Conservation (phyloP, 1,140 invertebrate genomes). For the Lasioglossum baleicum region DNA sequence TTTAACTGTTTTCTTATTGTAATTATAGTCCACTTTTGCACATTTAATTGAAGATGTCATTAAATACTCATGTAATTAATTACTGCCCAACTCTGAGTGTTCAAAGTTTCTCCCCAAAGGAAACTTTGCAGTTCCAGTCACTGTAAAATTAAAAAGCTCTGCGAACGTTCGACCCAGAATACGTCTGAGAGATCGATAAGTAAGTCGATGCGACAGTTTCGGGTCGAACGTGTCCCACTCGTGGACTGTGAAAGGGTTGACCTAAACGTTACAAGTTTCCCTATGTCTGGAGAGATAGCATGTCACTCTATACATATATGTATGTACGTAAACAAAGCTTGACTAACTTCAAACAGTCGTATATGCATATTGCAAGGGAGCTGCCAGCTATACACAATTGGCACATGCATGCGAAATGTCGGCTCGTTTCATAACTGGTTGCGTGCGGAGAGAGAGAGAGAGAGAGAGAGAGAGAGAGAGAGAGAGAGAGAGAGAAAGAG, state of each 20-base stretch:
- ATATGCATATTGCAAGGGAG: conserved; percentile 21
- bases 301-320: not conserved
- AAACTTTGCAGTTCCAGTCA: too few species aligned
- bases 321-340: conserved; percentile 7
- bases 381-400: conserved; percentile 41
- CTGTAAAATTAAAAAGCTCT: too few species aligned
- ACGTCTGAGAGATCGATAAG: too few species aligned
- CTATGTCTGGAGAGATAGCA: conserved; percentile 9
- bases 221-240: too few species aligned
- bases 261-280: conserved; percentile 15
- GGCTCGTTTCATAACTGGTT: conserved; percentile 2
- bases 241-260: not conserved
- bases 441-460: not conserved
- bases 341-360: conserved; percentile 14
- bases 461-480: not conserved
- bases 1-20: too few species aligned
- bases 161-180: too few species aligned
- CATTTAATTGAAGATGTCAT: too few species aligned
- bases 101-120: too few species aligned
- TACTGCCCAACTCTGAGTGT: too few species aligned
- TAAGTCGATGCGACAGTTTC: too few species aligned
- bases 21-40: too few species aligned
- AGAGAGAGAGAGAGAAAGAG: not conserved
- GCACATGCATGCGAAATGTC: conserved; percentile 52
- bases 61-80: too few species aligned